Conservation (phyloP, 2,888 invertebrate genomes). For the Epiblema foenella region DNA sequence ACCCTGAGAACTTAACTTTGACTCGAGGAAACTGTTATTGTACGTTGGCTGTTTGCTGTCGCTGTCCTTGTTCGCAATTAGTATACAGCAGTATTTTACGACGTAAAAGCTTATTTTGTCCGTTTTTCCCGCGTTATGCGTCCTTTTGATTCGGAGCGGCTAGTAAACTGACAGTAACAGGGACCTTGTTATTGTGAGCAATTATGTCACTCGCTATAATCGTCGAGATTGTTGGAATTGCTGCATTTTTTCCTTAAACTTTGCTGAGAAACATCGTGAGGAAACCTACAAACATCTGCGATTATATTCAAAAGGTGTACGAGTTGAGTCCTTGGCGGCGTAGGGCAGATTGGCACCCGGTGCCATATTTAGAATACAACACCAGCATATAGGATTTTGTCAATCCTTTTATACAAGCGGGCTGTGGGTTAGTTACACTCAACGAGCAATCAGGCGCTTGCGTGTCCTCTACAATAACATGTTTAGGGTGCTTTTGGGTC, state of each 20-base stretch:
- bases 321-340: too few species aligned
- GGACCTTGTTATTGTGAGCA: conserved; percentile 1
- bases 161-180: background rate
- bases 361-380: too few species aligned
- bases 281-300: too few species aligned
- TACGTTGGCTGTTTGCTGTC: background rate
- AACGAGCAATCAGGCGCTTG: too few species aligned
- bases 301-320: too few species aligned
- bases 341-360: too few species aligned
- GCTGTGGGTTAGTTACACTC: too few species aligned
- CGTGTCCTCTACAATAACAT: too few species aligned
- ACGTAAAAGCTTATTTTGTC: background rate
- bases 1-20: conserved; percentile 11
- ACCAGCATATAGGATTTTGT: too few species aligned
- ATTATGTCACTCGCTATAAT: conserved; percentile 12
- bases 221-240: background rate
- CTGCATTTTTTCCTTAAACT: conserved; percentile 8
- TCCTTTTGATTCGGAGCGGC: background rate
- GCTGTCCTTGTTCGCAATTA: background rate
- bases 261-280: background rate
- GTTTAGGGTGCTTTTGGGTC: too few species aligned
- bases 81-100: background rate
- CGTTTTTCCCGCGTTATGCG: background rate
- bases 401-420: too few species aligned
- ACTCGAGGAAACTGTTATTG: conserved; percentile 9